phyloP scores from a whole-genome alignment of 2,113 vertebrate species.

The Sphaerodactylus townsendi region DNA sequence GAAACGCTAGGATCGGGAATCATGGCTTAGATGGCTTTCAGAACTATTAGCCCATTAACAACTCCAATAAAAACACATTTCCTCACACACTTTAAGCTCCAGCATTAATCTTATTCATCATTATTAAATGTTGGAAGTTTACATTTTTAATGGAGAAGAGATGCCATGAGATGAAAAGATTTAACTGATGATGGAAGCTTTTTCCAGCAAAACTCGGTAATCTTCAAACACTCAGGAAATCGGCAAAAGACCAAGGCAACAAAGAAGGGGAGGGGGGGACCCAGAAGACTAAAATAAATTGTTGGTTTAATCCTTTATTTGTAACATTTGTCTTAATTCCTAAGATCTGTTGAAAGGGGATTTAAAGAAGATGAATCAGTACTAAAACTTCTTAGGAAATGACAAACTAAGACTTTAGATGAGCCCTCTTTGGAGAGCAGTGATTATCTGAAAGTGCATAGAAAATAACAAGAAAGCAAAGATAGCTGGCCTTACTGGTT shows the following conservation, averaged over 20 bases:
- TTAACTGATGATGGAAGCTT: slow-evolving; percentile 14
- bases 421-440: slow-evolving; percentile 43
- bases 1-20: not conserved
- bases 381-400: slow-evolving; percentile 39
- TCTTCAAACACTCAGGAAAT: slow-evolving; percentile 31
- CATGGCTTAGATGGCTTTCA: slow-evolving; percentile 18
- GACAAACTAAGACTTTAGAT: slow-evolving; percentile 31
- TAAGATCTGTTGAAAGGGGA: slow-evolving; percentile 50
- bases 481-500: slow-evolving; percentile 8
- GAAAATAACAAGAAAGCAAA: slow-evolving; percentile 18
- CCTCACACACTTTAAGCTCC: slow-evolving; percentile 15
- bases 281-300: slow-evolving; percentile 18
- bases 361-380: slow-evolving; percentile 47
- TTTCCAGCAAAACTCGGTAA: slow-evolving; percentile 35
- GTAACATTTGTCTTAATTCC: slow-evolving; percentile 60
- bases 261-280: not conserved
- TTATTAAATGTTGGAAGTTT: slow-evolving; percentile 61
- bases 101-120: slow-evolving; percentile 41
- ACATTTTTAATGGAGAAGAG: slow-evolving; percentile 61
- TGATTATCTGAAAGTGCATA: slow-evolving; percentile 30
- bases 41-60: not conserved
- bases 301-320: slow-evolving; percentile 57
- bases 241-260: slow-evolving; percentile 16
- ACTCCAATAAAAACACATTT: slow-evolving; percentile 50
- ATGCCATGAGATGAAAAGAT: slow-evolving; percentile 47